These are phyloP conservation scores for Podarcis raffonei DNA, from an alignment of 2,113 vertebrate genomes.

Conservation along the genomic window DNA sequence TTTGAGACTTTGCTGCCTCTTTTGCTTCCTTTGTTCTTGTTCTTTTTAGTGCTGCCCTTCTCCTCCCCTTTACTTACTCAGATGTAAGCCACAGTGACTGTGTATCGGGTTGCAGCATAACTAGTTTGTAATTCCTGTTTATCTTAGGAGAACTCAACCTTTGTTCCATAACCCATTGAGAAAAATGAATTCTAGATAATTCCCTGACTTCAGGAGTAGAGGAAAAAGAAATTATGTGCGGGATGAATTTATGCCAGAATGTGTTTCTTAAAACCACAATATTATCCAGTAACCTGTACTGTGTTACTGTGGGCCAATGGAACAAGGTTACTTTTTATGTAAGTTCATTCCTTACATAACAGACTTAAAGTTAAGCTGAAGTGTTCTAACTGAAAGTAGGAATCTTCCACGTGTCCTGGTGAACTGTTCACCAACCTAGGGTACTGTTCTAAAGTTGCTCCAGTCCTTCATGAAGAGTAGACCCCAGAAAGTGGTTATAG, in stretches of 20 bases:
- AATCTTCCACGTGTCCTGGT: neutral
- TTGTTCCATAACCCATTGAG: neutral
- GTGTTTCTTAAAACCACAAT: slow-evolving; percentile 65
- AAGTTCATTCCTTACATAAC: slow-evolving; percentile 34
- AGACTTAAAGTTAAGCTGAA: slow-evolving; percentile 23
- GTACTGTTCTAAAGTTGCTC: neutral
- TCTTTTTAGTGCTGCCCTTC: too few relatives aligned
- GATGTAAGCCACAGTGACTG: too few relatives aligned
- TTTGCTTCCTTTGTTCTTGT: too few relatives aligned
- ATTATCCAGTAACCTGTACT: slow-evolving; percentile 59
- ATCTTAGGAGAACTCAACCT: neutral
- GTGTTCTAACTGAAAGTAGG: neutral
- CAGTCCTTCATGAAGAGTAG: neutral
- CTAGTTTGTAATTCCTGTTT: neutral
- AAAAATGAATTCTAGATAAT: slow-evolving; percentile 56
- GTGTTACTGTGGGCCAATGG: slow-evolving; percentile 41
- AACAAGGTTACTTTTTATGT: slow-evolving; percentile 46
- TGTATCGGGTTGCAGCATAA: too few relatives aligned
- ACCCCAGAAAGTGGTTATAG: neutral
- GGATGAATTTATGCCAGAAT: slow-evolving; percentile 70
- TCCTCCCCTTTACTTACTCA: too few relatives aligned
- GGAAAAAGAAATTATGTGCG: slow-evolving; percentile 79
- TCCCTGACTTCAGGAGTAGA: slow-evolving; percentile 77
- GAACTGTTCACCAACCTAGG: neutral
- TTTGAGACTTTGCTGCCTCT: too few relatives aligned